phyloP scores from a whole-genome alignment of 2,113 vertebrate genomes.

The rabbit (Oryctolagus cuniculus) region DNA sequence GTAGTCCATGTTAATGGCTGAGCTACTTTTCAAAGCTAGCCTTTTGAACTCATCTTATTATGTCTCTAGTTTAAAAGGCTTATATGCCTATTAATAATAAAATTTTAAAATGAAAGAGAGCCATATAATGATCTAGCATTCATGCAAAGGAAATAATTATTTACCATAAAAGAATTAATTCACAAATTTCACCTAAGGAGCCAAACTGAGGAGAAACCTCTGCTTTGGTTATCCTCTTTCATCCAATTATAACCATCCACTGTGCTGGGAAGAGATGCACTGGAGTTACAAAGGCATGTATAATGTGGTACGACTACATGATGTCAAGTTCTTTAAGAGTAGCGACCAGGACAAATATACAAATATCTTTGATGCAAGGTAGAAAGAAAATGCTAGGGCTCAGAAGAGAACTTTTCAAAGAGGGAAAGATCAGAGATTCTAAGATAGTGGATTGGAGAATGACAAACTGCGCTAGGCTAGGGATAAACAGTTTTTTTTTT shows the following conservation, averaged over 20 bases:
- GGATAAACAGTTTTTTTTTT: too few relatives aligned
- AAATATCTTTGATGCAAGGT: background rate
- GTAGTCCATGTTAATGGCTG: conserved; percentile 59
- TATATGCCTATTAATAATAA: conserved; percentile 67
- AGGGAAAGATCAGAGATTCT: background rate
- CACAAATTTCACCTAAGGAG: conserved; percentile 55
- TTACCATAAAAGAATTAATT: conserved; percentile 74
- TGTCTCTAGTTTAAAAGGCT: conserved; percentile 72
- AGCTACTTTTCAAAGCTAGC: conserved; percentile 69
- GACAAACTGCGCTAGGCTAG: too few relatives aligned
- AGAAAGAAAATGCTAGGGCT: background rate
- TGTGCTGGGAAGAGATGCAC: background rate
- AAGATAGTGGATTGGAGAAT: too few relatives aligned
- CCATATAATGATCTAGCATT: conserved; percentile 20
- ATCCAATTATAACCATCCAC: background rate
- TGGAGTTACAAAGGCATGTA: background rate
- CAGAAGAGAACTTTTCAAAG: conserved; percentile 46
- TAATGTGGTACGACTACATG: background rate
- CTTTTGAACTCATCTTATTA: conserved; percentile 62
- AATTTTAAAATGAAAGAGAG: conserved; percentile 72
- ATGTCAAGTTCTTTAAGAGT: conserved; percentile 24
- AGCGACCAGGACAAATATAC: background rate
- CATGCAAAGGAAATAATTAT: conserved; percentile 64
- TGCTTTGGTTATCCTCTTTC: conserved; percentile 18
- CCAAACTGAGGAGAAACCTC: conserved; percentile 56